Percentiles rank a stretch among this genome's conserved stretches.
phyloP scores from a whole-genome alignment of 2,888 invertebrate species.

The Cotesia congregata region DNA sequence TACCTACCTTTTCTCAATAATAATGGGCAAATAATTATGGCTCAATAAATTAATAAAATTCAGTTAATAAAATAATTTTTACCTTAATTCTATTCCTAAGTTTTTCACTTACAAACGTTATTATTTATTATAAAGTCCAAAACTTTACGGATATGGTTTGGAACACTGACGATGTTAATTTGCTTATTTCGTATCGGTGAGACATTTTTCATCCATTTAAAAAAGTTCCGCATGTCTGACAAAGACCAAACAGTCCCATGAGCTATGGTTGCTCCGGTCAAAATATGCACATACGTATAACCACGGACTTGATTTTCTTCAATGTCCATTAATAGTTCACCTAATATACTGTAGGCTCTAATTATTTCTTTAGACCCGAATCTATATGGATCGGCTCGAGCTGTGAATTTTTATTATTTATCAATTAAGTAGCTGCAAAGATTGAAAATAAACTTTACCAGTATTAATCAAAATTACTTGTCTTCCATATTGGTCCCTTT shows the following conservation, averaged over 20 bases:
- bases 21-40: neutral
- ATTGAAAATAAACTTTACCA: slow-evolving; percentile 70
- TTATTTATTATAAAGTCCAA: slow-evolving; percentile 86
- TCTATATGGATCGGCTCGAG: slow-evolving; percentile 82
- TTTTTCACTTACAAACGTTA: slow-evolving; percentile 87
- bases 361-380: slow-evolving; percentile 88
- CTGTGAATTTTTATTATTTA: slow-evolving; percentile 61
- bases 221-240: slow-evolving; percentile 82
- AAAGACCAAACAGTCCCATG: slow-evolving; percentile 87
- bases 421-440: slow-evolving; percentile 4
- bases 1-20: too few species aligned
- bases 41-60: neutral
- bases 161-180: slow-evolving; percentile 89
- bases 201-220: slow-evolving; percentile 87
- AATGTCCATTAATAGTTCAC: slow-evolving; percentile 87
- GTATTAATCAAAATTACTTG: slow-evolving; percentile 85
- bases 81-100: slow-evolving; percentile 85
- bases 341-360: slow-evolving; percentile 86
- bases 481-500: slow-evolving; percentile 82
- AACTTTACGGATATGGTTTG: slow-evolving; percentile 83
- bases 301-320: slow-evolving; percentile 87
- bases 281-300: slow-evolving; percentile 87
- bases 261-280: slow-evolving; percentile 86
- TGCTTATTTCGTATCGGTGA: slow-evolving; percentile 93
- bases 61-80: slow-evolving; percentile 62